These are phyloP conservation scores for Gavia stellata DNA, from an alignment of 2,113 vertebrate genomes.

Conservation along the genomic window DNA sequence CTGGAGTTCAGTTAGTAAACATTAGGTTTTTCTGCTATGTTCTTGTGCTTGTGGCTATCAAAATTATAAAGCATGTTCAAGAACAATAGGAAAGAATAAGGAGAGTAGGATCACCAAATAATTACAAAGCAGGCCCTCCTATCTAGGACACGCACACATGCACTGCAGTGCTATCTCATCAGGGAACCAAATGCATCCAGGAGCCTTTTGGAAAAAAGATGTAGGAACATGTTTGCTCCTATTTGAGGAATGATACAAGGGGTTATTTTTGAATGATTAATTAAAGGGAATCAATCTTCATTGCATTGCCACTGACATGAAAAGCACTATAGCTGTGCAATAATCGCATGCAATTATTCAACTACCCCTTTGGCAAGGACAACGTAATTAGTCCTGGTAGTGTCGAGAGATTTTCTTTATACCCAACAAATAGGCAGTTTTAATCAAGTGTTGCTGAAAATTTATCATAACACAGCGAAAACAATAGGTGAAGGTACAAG, in stretches of 20 bases:
- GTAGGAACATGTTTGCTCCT: slow-evolving; percentile 67
- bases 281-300: slow-evolving; percentile 83
- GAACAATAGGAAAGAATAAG: slow-evolving; percentile 9
- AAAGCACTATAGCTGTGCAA: slow-evolving; percentile 74
- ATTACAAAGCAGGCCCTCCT: slow-evolving; percentile 41
- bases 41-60: slow-evolving; percentile 2
- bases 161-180: slow-evolving; percentile 51
- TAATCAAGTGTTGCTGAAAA: slow-evolving; percentile 79
- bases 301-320: slow-evolving; percentile 74
- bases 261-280: slow-evolving; percentile 79
- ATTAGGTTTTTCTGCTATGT: background rate
- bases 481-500: slow-evolving; percentile 72
- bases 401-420: slow-evolving; percentile 79
- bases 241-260: slow-evolving; percentile 63
- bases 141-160: slow-evolving; percentile 21
- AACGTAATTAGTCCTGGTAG: slow-evolving; percentile 79
- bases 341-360: slow-evolving; percentile 81
- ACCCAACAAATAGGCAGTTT: slow-evolving; percentile 78
- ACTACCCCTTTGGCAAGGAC: slow-evolving; percentile 81
- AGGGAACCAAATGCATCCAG: slow-evolving; percentile 53
- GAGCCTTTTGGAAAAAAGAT: slow-evolving; percentile 68
- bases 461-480: slow-evolving; percentile 75
- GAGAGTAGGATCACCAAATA: slow-evolving; percentile 32
- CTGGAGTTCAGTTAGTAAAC: slow-evolving; percentile 9
- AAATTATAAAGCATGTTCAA: slow-evolving; percentile 27